Evolutionary conservation across 2,888 invertebrate genomes (phyloP).

Genomic region (Eristalis tenax): DNA sequence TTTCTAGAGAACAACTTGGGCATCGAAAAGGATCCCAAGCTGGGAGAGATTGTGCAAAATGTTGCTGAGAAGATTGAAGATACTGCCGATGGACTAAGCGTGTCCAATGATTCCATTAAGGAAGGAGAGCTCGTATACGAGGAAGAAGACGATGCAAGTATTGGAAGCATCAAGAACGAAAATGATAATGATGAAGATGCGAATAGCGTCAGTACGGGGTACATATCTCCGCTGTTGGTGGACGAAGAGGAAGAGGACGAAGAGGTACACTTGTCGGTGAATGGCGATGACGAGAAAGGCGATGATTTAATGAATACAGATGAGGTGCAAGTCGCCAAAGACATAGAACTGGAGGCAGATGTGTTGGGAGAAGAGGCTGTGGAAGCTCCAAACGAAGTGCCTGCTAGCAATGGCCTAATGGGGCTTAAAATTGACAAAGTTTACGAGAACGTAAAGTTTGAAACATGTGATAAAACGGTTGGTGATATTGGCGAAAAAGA

Average conservation of each 20-base stretch:
- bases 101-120: slow-evolving; percentile 74
- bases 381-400: slow-evolving; percentile 19
- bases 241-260: slow-evolving; percentile 73
- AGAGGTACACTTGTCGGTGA: slow-evolving; percentile 32
- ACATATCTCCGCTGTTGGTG: slow-evolving; percentile 73
- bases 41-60: slow-evolving; percentile 80
- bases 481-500: slow-evolving; percentile 38
- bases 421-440: slow-evolving; percentile 11
- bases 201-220: slow-evolving; percentile 72
- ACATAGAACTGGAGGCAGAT: neutral
- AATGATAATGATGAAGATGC: slow-evolving; percentile 74
- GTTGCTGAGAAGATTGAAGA: slow-evolving; percentile 48
- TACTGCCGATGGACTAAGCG: slow-evolving; percentile 28
- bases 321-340: neutral
- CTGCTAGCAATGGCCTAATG: slow-evolving; percentile 11
- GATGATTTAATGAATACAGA: neutral
- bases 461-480: slow-evolving; percentile 48
- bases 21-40: slow-evolving; percentile 81
- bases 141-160: slow-evolving; percentile 74
- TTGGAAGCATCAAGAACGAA: slow-evolving; percentile 53
- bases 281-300: slow-evolving; percentile 52
- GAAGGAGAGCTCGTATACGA: slow-evolving; percentile 75
- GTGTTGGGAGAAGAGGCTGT: neutral
- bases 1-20: slow-evolving; percentile 81
- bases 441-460: slow-evolving; percentile 10